Evolutionary conservation across 2,888 invertebrate genomes (phyloP).

Genomic region (Chorisops tibialis): DNA sequence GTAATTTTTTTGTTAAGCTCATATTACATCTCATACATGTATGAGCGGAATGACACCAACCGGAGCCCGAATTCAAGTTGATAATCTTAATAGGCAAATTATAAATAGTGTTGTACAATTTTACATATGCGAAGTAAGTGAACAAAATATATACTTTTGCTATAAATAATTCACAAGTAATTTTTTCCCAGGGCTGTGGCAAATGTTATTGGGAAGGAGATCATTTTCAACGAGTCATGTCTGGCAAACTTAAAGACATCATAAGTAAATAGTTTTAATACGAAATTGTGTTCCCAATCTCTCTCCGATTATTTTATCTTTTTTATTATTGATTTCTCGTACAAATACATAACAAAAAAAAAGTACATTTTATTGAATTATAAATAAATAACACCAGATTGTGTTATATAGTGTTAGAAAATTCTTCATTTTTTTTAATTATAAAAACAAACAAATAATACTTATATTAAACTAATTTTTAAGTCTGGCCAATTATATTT

Average conservation of each 20-base stretch:
- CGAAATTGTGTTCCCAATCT: background rate
- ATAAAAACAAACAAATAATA: too few species aligned
- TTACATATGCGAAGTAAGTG: slow-evolving; percentile 33
- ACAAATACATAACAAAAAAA: slow-evolving; percentile 1
- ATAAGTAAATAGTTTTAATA: slow-evolving; percentile 6
- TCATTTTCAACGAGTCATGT: slow-evolving; percentile 30
- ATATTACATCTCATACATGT: slow-evolving; percentile 24
- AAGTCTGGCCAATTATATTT: too few species aligned
- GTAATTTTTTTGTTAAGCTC: slow-evolving; percentile 16
- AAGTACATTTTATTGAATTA: background rate
- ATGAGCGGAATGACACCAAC: slow-evolving; percentile 24
- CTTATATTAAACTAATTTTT: too few species aligned
- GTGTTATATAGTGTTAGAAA: too few species aligned
- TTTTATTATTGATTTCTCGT: slow-evolving; percentile 11
- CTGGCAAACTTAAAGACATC: slow-evolving; percentile 24
- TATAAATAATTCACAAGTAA: background rate
- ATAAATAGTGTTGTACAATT: slow-evolving; percentile 34
- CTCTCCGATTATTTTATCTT: slow-evolving; percentile 13
- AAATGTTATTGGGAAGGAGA: slow-evolving; percentile 36
- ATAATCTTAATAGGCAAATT: slow-evolving; percentile 49
- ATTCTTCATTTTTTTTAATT: too few species aligned
- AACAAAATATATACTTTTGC: background rate
- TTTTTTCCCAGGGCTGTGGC: slow-evolving; percentile 46
- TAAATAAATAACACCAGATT: background rate
- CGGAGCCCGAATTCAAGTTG: slow-evolving; percentile 29